A percentile compares a stretch with the other conserved stretches of the same genome.
Conservation (phyloP, 2,888 invertebrate genomes). For the Drosophila nr. medialis region DNA sequence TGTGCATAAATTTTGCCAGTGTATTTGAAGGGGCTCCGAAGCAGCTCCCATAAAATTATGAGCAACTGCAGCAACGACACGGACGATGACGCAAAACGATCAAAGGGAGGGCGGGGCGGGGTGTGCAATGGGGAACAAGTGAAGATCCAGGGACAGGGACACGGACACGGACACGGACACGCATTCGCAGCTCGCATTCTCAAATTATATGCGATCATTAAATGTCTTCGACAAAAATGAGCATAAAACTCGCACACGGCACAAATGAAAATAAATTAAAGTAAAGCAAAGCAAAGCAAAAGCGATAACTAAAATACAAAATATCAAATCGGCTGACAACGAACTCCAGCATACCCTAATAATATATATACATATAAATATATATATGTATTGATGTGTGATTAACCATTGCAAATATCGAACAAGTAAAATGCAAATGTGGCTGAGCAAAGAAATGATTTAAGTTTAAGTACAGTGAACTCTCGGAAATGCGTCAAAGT, state of each 20-base stretch:
- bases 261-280: conserved; percentile 78
- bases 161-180: conserved; percentile 23
- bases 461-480: not conserved
- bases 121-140: not conserved
- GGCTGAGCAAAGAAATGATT: not conserved
- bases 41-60: conserved; percentile 81
- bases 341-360: conserved; percentile 24
- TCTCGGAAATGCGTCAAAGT: too few species aligned
- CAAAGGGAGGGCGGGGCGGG: not conserved
- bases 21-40: conserved; percentile 59
- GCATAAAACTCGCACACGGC: conserved; percentile 79
- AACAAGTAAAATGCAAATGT: not conserved
- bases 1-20: conserved; percentile 82
- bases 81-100: conserved; percentile 15
- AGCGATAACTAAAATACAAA: conserved; percentile 47
- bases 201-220: conserved; percentile 82
- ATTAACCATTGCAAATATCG: not conserved
- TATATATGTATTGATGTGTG: not conserved
- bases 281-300: conserved; percentile 62
- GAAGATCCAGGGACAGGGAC: conserved; percentile 10
- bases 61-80: conserved; percentile 65
- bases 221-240: conserved; percentile 81
- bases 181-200: conserved; percentile 58
- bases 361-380: too few species aligned
- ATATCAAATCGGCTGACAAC: conserved; percentile 3